A percentile compares a stretch with the other conserved stretches of the same genome.
Evolutionary conservation across 92 coral and sea anemone species (phyloP).

Genomic region (Phenganax stokvisi): DNA sequence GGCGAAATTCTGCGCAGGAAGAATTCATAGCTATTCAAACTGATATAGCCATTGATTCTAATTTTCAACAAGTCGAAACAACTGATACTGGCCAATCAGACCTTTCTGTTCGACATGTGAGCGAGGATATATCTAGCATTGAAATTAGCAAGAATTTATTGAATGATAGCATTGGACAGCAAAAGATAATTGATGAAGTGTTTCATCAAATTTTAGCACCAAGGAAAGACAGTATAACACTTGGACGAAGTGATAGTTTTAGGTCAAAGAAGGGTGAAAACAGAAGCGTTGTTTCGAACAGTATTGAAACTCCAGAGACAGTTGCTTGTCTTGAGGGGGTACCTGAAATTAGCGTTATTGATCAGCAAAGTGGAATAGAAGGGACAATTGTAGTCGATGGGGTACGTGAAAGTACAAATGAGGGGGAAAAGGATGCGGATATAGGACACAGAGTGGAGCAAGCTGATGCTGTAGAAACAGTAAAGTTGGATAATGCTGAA

Average conservation of each 20-base stretch:
- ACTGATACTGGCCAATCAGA: background rate
- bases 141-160: constrained; percentile 38
- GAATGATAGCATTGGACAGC: constrained; percentile 35
- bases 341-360: background rate
- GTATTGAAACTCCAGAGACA: background rate
- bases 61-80: constrained; percentile 20
- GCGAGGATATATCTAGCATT: constrained; percentile 37
- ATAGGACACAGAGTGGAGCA: background rate
- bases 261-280: background rate
- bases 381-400: background rate
- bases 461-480: background rate
- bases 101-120: constrained; percentile 31
- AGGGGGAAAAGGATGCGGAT: background rate
- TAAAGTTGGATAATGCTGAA: background rate
- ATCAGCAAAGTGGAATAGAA: background rate
- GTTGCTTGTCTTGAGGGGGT: background rate
- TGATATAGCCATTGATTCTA: constrained; percentile 29
- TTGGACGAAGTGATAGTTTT: constrained; percentile 7
- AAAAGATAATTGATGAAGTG: constrained; percentile 34
- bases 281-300: background rate
- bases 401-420: background rate
- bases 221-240: constrained; percentile 25
- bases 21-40: constrained; percentile 31
- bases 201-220: constrained; percentile 38
- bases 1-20: background rate